Evolutionary conservation across 1,140 invertebrate species (phyloP).

Genomic region (Danaus plexippus): DNA sequence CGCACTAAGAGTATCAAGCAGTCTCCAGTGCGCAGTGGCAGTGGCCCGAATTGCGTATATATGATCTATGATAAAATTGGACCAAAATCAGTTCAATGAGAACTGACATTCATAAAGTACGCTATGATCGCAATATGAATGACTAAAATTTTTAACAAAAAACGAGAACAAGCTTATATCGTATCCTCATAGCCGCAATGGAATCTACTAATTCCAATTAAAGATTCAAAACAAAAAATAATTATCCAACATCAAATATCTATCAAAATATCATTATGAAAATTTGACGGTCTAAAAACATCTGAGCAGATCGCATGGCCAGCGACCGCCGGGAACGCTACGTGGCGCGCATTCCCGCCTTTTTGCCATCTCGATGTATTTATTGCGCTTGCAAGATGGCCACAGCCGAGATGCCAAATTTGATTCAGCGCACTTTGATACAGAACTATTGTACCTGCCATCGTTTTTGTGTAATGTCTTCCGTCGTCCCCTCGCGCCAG

Average conservation of each 20-base stretch:
- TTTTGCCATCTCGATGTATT: conserved; percentile 56
- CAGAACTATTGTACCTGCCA: conserved; percentile 47
- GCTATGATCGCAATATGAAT: too few species aligned
- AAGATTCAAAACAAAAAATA: conserved; percentile 19
- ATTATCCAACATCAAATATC: conserved; percentile 20
- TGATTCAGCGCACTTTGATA: conserved; percentile 47
- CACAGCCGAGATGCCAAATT: conserved; percentile 46
- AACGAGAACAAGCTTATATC: neutral
- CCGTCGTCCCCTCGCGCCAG: conserved; percentile 43
- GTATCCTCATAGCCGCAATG: neutral
- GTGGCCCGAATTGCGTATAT: too few species aligned
- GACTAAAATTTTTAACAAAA: too few species aligned
- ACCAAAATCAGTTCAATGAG: too few species aligned
- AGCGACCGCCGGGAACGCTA: conserved; percentile 56
- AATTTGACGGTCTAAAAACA: conserved; percentile 49
- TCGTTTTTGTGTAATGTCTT: conserved; percentile 34
- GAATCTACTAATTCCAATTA: conserved; percentile 19
- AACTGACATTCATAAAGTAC: too few species aligned
- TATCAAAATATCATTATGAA: conserved; percentile 43
- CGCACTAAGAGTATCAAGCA: too few species aligned
- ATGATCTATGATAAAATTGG: too few species aligned
- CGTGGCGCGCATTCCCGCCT: conserved; percentile 52
- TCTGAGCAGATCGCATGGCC: conserved; percentile 33
- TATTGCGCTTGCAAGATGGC: conserved; percentile 50
- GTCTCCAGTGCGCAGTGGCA: too few species aligned